A percentile compares a stretch with the other conserved stretches of the same genome.
These are phyloP conservation scores for Penaeus vannamei DNA, from an alignment of 1,140 invertebrate species.

Conservation along the genomic window DNA sequence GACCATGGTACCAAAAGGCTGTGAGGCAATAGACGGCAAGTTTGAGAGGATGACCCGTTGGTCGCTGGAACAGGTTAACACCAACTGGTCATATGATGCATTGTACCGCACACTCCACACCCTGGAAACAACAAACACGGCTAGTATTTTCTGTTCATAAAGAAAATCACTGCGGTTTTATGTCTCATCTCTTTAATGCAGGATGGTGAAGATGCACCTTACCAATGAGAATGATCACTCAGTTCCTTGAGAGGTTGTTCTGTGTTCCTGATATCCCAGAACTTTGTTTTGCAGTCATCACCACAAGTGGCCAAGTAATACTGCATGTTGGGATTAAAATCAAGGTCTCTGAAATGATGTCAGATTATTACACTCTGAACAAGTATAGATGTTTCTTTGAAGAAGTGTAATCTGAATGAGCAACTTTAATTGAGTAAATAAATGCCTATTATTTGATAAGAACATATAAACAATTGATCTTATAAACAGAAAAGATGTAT, in stretches of 20 bases:
- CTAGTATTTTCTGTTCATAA: constrained; percentile 19
- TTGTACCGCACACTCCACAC: constrained; percentile 96
- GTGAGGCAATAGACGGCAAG: constrained; percentile 89
- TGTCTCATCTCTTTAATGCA: too few species aligned
- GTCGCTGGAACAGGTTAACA: constrained; percentile 96
- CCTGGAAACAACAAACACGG: constrained; percentile 74
- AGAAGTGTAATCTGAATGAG: too few species aligned
- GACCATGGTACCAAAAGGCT: constrained; percentile 78
- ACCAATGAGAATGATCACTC: constrained; percentile 96
- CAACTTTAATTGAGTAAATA: too few species aligned
- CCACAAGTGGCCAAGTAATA: constrained; percentile 94
- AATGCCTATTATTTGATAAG: too few species aligned
- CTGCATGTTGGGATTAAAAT: constrained; percentile 97
- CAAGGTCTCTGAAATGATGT: constrained; percentile 80
- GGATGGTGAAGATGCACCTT: constrained; percentile 57
- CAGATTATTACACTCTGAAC: background rate
- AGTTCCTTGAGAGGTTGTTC: constrained; percentile 84
- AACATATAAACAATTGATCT: too few species aligned
- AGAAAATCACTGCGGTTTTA: too few species aligned
- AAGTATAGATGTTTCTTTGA: background rate
- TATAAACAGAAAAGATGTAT: too few species aligned
- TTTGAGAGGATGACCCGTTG: constrained; percentile 90
- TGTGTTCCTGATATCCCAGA: constrained; percentile 94
- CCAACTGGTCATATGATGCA: constrained; percentile 95
- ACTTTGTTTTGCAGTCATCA: constrained; percentile 93